phyloP scores from a whole-genome alignment of 1,140 invertebrate species.

The Drosophila murphyi region DNA sequence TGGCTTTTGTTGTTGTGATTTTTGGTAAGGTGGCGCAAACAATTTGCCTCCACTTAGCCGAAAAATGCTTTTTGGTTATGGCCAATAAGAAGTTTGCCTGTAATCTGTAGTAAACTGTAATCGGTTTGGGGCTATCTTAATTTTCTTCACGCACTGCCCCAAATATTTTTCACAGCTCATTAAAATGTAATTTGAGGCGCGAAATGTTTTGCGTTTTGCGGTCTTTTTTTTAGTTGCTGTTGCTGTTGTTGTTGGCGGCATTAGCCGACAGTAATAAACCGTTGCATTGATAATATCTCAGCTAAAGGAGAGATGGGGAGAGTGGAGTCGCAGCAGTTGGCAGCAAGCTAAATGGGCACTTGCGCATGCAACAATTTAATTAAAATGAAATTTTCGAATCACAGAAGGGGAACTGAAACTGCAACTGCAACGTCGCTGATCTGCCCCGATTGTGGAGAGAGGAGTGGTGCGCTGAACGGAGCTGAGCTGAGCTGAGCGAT shows the following conservation, averaged over 20 bases:
- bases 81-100: conserved; percentile 12
- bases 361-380: conserved; percentile 79
- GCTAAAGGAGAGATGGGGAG: not conserved
- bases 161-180: conserved; percentile 82
- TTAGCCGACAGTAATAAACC: conserved; percentile 60
- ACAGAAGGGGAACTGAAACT: conserved; percentile 39
- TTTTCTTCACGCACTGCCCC: conserved; percentile 34
- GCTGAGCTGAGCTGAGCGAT: not conserved
- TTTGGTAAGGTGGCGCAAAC: not conserved
- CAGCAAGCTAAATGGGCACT: conserved; percentile 55
- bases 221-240: not conserved
- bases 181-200: conserved; percentile 81
- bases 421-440: conserved; percentile 51
- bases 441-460: conserved; percentile 51
- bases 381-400: conserved; percentile 82
- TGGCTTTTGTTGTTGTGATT: not conserved
- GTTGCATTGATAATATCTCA: conserved; percentile 71
- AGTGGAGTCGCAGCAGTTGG: not conserved
- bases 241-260: not conserved
- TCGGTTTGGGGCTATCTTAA: conserved; percentile 20
- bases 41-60: conserved; percentile 64
- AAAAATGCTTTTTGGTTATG: conserved; percentile 28
- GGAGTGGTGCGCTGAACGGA: not conserved
- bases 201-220: conserved; percentile 62
- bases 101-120: conserved; percentile 15